Percentiles rank a stretch among this genome's conserved stretches.
Conservation (phyloP, 2,888 invertebrate species). For the Griposia aprilina region DNA sequence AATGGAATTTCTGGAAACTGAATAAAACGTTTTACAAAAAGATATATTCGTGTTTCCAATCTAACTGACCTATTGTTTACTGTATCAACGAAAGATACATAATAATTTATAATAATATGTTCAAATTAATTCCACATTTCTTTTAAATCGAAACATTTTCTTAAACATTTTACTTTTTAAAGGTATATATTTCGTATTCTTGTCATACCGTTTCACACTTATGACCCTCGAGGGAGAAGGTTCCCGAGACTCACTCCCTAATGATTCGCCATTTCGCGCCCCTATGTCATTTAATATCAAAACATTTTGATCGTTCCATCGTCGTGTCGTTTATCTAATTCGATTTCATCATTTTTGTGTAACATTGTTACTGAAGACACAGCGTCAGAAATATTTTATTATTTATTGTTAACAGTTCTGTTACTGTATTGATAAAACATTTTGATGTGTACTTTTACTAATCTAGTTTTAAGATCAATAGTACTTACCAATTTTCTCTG, state of each 20-base stretch:
- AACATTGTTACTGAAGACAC: constrained; percentile 30
- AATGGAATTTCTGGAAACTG: neutral
- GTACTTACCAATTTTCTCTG: neutral
- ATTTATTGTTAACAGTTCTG: neutral
- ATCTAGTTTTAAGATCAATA: neutral
- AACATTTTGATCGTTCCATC: constrained; percentile 51
- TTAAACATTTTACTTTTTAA: constrained; percentile 8
- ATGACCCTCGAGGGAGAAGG: constrained; percentile 22
- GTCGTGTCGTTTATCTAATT: constrained; percentile 45
- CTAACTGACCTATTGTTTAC: neutral
- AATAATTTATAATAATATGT: neutral
- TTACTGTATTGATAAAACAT: neutral
- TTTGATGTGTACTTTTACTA: neutral
- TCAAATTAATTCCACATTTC: constrained; percentile 1
- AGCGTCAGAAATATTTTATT: neutral
- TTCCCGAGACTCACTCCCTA: constrained; percentile 6
- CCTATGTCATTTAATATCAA: constrained; percentile 48
- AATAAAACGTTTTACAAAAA: neutral
- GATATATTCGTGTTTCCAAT: neutral
- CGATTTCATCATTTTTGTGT: constrained; percentile 22
- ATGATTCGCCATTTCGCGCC: neutral
- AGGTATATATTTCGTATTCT: constrained; percentile 19
- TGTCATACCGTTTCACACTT: neutral
- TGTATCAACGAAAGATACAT: neutral
- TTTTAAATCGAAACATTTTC: constrained; percentile 15